Conservation (phyloP, 64 coral and sea anemone genomes). For the Acropora tenuis region DNA sequence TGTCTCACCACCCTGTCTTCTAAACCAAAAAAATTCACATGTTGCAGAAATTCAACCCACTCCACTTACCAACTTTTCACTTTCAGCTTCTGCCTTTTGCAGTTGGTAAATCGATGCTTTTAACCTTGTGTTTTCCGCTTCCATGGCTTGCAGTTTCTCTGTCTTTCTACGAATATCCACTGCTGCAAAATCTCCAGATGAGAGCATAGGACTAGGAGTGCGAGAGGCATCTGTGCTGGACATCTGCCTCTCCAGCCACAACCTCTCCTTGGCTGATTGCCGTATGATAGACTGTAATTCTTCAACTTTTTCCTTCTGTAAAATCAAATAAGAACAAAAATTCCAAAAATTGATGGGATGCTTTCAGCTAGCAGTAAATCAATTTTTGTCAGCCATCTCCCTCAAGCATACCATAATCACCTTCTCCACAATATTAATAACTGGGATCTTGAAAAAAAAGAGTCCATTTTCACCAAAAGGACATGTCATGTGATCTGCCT, state of each 20-base stretch:
- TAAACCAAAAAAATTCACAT: too few relatives aligned
- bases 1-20: too few relatives aligned
- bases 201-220: conserved; percentile 40
- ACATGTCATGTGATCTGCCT: too few relatives aligned
- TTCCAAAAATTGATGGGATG: neutral
- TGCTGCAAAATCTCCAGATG: conserved; percentile 18
- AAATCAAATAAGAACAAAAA: neutral
- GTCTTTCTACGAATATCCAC: conserved; percentile 39
- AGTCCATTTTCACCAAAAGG: too few relatives aligned
- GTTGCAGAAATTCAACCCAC: too few relatives aligned
- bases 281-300: conserved; percentile 81
- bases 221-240: conserved; percentile 49
- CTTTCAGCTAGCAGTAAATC: neutral
- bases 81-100: conserved; percentile 68
- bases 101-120: conserved; percentile 65
- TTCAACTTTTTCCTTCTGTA: conserved; percentile 82
- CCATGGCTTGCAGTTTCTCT: conserved; percentile 13
- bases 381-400: too few relatives aligned
- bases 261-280: conserved; percentile 81
- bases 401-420: too few relatives aligned
- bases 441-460: too few relatives aligned
- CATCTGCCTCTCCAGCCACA: conserved; percentile 84
- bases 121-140: conserved; percentile 68
- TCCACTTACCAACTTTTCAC: conserved; percentile 58
- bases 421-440: too few relatives aligned